A percentile compares a stretch with the other conserved stretches of the same genome.
Evolutionary conservation across 2,888 invertebrate genomes (phyloP).

Genomic region (Ctena decussata): DNA sequence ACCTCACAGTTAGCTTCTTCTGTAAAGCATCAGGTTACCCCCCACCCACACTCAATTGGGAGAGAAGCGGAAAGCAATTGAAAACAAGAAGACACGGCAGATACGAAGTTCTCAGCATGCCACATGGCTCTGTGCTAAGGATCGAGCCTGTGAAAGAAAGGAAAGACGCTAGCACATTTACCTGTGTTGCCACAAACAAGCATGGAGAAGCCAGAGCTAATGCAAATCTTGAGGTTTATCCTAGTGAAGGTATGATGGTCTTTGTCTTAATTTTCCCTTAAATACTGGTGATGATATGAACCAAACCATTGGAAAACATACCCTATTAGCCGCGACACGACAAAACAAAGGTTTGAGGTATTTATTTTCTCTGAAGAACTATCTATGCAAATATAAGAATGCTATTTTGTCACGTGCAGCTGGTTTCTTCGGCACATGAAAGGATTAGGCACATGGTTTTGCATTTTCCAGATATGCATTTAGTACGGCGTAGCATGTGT

Average conservation of each 20-base stretch:
- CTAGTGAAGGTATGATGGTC: slow-evolving; percentile 52
- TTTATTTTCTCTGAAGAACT: too few species aligned
- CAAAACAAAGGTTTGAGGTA: too few species aligned
- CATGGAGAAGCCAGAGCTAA: slow-evolving; percentile 97
- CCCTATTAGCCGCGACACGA: too few species aligned
- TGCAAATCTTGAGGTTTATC: slow-evolving; percentile 94
- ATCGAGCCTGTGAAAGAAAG: slow-evolving; percentile 96
- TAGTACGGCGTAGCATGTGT: too few species aligned
- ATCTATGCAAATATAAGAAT: too few species aligned
- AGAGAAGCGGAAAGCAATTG: slow-evolving; percentile 97
- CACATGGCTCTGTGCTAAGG: slow-evolving; percentile 89
- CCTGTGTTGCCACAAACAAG: slow-evolving; percentile 99
- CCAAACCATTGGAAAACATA: too few species aligned
- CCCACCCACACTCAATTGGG: slow-evolving; percentile 97
- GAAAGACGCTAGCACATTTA: slow-evolving; percentile 96
- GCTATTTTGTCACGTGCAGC: too few species aligned
- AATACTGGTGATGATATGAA: too few species aligned
- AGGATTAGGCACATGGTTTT: too few species aligned
- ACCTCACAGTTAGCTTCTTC: slow-evolving; percentile 98
- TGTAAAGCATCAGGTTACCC: slow-evolving; percentile 93
- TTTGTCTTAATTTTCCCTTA: too few species aligned
- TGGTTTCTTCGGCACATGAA: too few species aligned
- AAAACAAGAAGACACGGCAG: slow-evolving; percentile 88
- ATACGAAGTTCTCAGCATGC: slow-evolving; percentile 87
- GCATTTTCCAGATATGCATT: too few species aligned